Evolutionary conservation across 2,797 vertebrate genomes (phyloP).

Genomic region (Artibeus jamaicensis): DNA sequence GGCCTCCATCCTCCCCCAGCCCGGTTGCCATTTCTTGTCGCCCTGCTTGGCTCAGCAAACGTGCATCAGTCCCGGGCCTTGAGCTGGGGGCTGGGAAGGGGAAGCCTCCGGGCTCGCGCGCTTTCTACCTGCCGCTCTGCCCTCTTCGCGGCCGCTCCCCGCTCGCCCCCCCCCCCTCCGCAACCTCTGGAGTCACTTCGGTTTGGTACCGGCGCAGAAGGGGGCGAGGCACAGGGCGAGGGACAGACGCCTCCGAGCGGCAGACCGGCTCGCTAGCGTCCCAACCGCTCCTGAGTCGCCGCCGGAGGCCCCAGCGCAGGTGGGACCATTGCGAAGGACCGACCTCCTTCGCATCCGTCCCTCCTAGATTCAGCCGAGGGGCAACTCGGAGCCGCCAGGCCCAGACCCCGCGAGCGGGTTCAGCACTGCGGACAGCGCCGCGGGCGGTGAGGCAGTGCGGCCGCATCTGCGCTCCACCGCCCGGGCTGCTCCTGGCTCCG

Average conservation of each 20-base stretch:
- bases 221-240: fast-evolving
- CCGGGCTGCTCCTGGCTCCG: not conserved
- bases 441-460: not conserved
- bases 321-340: constrained; percentile 57
- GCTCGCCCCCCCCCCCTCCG: not conserved
- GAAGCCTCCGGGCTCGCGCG: fast-evolving
- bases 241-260: not conserved
- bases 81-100: not conserved
- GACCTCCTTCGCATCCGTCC: not conserved
- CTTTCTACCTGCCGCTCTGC: not conserved
- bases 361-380: fast-evolving
- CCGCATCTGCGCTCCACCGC: not conserved
- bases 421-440: constrained; percentile 80
- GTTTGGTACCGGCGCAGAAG: not conserved
- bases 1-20: too few species aligned
- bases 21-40: not conserved
- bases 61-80: too few species aligned
- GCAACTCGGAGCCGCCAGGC: fast-evolving
- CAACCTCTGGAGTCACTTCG: not conserved
- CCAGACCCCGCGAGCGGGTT: not conserved
- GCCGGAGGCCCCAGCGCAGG: not conserved
- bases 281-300: constrained; percentile 54
- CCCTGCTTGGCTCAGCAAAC: too few species aligned
- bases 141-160: fast-evolving
- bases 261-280: not conserved